phyloP scores from a whole-genome alignment of 2,797 vertebrate species.

The Pseudomugil tenellus region DNA sequence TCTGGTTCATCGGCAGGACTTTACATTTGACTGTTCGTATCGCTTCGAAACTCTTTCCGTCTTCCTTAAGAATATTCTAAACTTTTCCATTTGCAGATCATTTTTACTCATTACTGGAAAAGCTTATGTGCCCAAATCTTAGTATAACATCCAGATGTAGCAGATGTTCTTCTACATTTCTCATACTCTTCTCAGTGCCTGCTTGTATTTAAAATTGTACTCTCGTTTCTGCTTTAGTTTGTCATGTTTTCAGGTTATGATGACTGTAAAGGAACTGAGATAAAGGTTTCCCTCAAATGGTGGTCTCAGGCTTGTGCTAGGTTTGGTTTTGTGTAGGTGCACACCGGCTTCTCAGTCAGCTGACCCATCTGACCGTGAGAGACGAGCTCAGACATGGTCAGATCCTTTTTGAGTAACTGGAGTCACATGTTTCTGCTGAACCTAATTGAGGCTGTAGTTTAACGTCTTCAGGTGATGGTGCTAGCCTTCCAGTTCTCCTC shows the following conservation, averaged over 20 bases:
- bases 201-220: slow-evolving; percentile 28
- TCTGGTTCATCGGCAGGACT: not conserved
- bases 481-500: slow-evolving; percentile 57
- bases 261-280: slow-evolving; percentile 26
- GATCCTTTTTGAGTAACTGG: not conserved
- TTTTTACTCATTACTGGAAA: slow-evolving; percentile 3
- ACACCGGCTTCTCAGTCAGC: not conserved
- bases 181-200: slow-evolving; percentile 35
- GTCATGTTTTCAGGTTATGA: slow-evolving; percentile 12
- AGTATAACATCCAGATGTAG: slow-evolving; percentile 49
- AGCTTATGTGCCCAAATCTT: slow-evolving; percentile 9
- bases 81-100: slow-evolving; percentile 27
- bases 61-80: slow-evolving; percentile 43
- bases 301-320: slow-evolving; percentile 41
- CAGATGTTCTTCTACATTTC: slow-evolving; percentile 27
- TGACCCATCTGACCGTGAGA: slow-evolving; percentile 5
- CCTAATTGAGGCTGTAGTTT: slow-evolving; percentile 24
- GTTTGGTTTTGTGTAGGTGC: slow-evolving; percentile 18
- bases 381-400: not conserved
- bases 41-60: slow-evolving; percentile 50
- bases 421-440: slow-evolving; percentile 26
- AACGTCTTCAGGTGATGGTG: slow-evolving; percentile 60
- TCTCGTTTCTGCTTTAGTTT: slow-evolving; percentile 17
- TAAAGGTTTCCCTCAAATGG: slow-evolving; percentile 15
- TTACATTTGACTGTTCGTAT: slow-evolving; percentile 9